Conservation (phyloP, 2,113 vertebrate genomes). For the Panthera tigris region DNA sequence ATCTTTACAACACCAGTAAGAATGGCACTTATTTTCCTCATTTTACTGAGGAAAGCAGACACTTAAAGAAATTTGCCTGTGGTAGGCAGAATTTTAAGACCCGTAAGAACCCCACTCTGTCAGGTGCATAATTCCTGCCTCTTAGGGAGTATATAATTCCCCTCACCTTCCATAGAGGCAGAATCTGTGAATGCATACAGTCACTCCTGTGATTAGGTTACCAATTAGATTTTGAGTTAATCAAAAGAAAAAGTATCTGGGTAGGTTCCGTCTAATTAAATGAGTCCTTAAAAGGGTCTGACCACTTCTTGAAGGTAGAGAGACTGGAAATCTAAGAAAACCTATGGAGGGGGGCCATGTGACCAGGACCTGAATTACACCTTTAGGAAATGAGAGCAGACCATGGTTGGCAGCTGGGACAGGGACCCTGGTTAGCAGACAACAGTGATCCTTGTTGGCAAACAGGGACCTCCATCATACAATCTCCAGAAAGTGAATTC, state of each 20-base stretch:
- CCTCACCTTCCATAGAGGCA: not conserved
- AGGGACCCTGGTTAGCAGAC: not conserved
- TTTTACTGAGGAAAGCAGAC: not conserved
- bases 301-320: not conserved
- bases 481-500: not conserved
- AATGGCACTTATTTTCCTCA: not conserved
- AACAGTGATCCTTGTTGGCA: too few relatives aligned
- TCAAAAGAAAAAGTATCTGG: not conserved
- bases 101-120: not conserved
- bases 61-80: not conserved
- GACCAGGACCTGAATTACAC: not conserved
- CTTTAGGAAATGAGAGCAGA: not conserved
- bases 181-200: not conserved
- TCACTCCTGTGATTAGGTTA: not conserved
- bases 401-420: not conserved
- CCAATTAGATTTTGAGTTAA: not conserved
- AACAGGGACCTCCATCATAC: not conserved
- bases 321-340: not conserved
- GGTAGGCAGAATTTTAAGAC: not conserved
- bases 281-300: not conserved
- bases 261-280: not conserved
- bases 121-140: not conserved
- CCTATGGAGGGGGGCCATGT: not conserved
- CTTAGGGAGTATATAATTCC: rapidly evolving
- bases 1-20: not conserved